These are phyloP conservation scores for Entomobrya proxima DNA, from an alignment of 2,888 invertebrate genomes.

Conservation along the genomic window DNA sequence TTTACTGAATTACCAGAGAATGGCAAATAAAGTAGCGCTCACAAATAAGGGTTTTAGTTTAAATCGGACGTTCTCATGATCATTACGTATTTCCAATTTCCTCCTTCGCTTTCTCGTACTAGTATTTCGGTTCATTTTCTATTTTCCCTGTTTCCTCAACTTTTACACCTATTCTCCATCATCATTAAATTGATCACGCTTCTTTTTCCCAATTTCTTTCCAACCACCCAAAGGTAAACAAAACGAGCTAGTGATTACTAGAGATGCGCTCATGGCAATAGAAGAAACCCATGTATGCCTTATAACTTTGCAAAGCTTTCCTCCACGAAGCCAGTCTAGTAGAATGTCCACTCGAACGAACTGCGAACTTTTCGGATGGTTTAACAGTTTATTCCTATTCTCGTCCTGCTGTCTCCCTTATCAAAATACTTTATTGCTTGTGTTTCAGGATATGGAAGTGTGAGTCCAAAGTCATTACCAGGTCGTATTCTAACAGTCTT, in stretches of 20 bases:
- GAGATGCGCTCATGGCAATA: no score
- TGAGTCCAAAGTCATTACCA: constrained; percentile 75
- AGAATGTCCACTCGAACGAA: neutral
- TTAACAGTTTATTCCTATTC: constrained; percentile 32
- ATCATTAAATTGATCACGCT: neutral
- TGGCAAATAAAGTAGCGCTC: neutral
- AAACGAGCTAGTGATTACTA: no score
- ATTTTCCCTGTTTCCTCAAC: neutral
- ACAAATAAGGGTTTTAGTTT: neutral
- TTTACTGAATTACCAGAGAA: neutral
- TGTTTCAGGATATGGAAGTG: constrained; percentile 75
- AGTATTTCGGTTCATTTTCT: neutral
- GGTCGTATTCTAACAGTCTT: constrained; percentile 75
- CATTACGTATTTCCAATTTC: constrained; percentile 9
- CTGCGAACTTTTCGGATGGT: constrained; percentile 11
- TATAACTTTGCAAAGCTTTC: no score
- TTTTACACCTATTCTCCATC: neutral
- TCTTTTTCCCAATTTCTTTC: neutral
- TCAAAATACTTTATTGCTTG: neutral
- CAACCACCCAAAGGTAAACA: neutral
- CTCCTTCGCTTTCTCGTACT: neutral
- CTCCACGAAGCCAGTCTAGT: no score
- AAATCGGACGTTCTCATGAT: neutral
- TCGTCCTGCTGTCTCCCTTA: constrained; percentile 11
- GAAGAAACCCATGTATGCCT: no score